Percentiles rank a stretch among this genome's conserved stretches.
These are phyloP conservation scores for Andricus curvator DNA, from an alignment of 2,888 invertebrate species.

Conservation along the genomic window DNA sequence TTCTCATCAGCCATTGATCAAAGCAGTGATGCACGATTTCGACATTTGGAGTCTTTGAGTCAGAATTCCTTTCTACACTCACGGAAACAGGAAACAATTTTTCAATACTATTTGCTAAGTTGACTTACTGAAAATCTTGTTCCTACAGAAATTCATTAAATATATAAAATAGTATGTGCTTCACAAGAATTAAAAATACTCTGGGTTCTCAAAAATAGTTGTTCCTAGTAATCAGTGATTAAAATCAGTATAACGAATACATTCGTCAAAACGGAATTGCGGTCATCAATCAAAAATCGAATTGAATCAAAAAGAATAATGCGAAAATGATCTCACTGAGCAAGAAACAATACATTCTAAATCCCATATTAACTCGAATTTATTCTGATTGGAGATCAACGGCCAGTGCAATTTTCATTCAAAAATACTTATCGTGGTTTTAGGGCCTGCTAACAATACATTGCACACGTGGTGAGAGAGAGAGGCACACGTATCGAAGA, in stretches of 20 bases:
- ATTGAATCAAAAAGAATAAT: constrained; percentile 21
- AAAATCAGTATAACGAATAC: constrained; percentile 30
- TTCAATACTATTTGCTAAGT: constrained; percentile 1
- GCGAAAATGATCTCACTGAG: not conserved
- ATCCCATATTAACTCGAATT: not conserved
- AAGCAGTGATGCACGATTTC: constrained; percentile 39
- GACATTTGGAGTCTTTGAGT: constrained; percentile 40
- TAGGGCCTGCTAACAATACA: constrained; percentile 31
- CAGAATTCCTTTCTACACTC: not conserved
- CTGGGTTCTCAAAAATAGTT: constrained; percentile 33
- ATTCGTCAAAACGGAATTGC: constrained; percentile 9
- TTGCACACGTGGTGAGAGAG: constrained; percentile 34
- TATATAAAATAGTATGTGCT: constrained; percentile 32
- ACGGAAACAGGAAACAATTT: constrained; percentile 1
- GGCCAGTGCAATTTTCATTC: constrained; percentile 8
- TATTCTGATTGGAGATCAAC: not conserved
- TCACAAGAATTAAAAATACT: constrained; percentile 27
- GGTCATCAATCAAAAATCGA: constrained; percentile 14
- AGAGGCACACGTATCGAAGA: constrained; percentile 29
- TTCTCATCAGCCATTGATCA: constrained; percentile 56
- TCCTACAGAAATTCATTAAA: constrained; percentile 15
- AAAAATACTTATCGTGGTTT: constrained; percentile 13
- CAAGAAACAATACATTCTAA: not conserved
- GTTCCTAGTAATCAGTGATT: not conserved
- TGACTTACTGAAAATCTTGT: constrained; percentile 24